Evolutionary conservation across 2,888 invertebrate species (phyloP).

Genomic region (Troglohyphantes excavatus): DNA sequence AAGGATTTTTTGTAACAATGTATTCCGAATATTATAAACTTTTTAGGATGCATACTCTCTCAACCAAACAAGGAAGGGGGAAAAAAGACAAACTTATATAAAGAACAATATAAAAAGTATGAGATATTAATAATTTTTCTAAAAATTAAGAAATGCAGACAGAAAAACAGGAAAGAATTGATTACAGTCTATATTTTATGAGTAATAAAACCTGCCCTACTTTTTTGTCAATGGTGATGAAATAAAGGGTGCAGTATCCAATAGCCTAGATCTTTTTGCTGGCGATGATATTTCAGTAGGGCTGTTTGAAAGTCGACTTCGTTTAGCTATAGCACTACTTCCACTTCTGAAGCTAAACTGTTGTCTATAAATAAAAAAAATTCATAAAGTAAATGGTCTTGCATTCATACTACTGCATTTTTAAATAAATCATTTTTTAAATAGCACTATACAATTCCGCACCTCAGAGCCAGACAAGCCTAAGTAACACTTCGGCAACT

Average conservation of each 20-base stretch:
- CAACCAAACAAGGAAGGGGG: too few relatives aligned
- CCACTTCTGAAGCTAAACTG: neutral
- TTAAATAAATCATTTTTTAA: too few relatives aligned
- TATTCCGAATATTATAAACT: too few relatives aligned
- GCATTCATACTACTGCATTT: neutral
- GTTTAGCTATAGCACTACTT: slow-evolving; percentile 5
- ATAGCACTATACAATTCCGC: too few relatives aligned
- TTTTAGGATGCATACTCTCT: too few relatives aligned
- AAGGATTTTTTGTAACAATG: too few relatives aligned
- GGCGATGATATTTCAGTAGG: slow-evolving; percentile 57
- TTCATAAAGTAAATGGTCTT: neutral
- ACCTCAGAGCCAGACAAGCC: too few relatives aligned
- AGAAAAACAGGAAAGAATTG: too few relatives aligned
- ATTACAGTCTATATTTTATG: too few relatives aligned
- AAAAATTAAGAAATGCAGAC: neutral
- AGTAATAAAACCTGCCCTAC: slow-evolving; percentile 35
- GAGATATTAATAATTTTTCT: neutral
- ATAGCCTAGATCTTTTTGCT: slow-evolving; percentile 62
- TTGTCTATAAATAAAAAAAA: slow-evolving; percentile 9
- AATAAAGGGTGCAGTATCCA: slow-evolving; percentile 63
- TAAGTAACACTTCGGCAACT: too few relatives aligned
- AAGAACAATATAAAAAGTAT: too few relatives aligned
- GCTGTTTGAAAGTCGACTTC: slow-evolving; percentile 26
- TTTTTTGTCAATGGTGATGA: slow-evolving; percentile 29
- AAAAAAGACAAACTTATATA: too few relatives aligned